Evolutionary conservation across 2,113 vertebrate genomes (phyloP).

Genomic region (Oenanthe melanoleuca): DNA sequence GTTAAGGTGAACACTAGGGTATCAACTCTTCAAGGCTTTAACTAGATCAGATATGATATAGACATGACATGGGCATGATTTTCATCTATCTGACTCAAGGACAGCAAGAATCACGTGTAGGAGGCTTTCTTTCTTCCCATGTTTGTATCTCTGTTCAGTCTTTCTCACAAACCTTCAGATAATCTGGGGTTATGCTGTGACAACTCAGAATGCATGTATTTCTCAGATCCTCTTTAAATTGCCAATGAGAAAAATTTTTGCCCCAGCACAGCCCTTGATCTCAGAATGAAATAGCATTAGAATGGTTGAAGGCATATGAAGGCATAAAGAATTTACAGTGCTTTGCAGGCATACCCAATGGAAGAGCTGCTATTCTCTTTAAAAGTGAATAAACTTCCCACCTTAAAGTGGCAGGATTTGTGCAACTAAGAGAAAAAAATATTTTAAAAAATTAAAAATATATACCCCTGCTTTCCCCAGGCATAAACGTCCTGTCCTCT

Average conservation of each 20-base stretch:
- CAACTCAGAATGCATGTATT: not conserved
- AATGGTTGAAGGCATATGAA: not conserved
- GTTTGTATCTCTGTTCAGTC: not conserved
- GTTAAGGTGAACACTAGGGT: not conserved
- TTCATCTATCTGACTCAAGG: not conserved
- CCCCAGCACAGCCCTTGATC: not conserved
- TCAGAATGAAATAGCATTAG: not conserved
- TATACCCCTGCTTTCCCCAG: not conserved
- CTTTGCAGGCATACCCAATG: not conserved
- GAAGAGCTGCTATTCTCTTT: not conserved
- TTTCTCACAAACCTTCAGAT: not conserved
- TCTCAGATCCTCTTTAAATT: not conserved
- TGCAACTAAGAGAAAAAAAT: not conserved
- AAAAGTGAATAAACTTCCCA: not conserved
- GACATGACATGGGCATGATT: not conserved
- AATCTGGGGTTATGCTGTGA: not conserved
- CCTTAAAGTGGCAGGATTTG: not conserved
- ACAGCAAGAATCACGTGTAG: not conserved
- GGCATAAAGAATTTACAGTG: not conserved
- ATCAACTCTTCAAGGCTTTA: constrained; percentile 9
- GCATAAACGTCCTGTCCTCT: constrained; percentile 2
- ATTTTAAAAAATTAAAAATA: not conserved
- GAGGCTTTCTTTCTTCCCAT: not conserved
- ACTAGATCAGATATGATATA: not conserved
- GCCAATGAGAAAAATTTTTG: not conserved